These are phyloP conservation scores for Drosophila pseudoananassae DNA, from an alignment of 1,140 invertebrate genomes.

Conservation along the genomic window DNA sequence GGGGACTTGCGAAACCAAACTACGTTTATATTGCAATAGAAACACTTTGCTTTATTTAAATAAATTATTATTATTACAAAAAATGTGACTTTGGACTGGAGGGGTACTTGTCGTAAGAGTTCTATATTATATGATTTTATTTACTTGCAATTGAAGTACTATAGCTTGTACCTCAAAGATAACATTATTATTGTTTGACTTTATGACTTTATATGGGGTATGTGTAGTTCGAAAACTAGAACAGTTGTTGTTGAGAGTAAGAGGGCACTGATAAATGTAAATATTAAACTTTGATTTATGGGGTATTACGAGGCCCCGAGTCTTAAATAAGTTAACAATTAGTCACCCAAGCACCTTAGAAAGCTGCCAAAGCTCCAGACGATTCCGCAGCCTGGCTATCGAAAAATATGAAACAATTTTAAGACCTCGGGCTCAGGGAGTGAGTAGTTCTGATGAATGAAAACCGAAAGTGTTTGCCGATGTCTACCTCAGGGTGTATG, in stretches of 20 bases:
- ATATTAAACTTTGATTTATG: slow-evolving; percentile 1
- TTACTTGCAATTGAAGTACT: slow-evolving; percentile 9
- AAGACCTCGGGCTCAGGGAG: slow-evolving; percentile 30
- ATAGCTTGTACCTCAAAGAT: slow-evolving; percentile 32
- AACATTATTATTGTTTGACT: slow-evolving; percentile 22
- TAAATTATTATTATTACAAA: slow-evolving; percentile 70
- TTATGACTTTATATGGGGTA: not conserved
- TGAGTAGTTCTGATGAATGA: slow-evolving; percentile 25
- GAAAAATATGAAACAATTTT: not conserved
- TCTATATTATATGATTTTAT: not conserved
- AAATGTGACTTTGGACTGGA: slow-evolving; percentile 10
- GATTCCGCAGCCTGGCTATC: not conserved
- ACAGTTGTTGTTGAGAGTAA: not conserved
- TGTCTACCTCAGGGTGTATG: slow-evolving; percentile 20
- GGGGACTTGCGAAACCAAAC: slow-evolving; percentile 65
- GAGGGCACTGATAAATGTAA: not conserved
- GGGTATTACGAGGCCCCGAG: not conserved
- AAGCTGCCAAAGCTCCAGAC: slow-evolving; percentile 11
- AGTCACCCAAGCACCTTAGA: not conserved
- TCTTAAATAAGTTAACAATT: slow-evolving; percentile 25
- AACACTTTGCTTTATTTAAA: slow-evolving; percentile 77
- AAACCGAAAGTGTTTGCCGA: slow-evolving; percentile 46
- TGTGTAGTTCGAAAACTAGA: slow-evolving; percentile 27
- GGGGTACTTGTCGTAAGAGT: not conserved
- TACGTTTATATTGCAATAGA: slow-evolving; percentile 69